Percentiles rank a stretch among this genome's conserved stretches.
phyloP scores from a whole-genome alignment of 2,888 invertebrate genomes.

The Drosophila niveifrons region DNA sequence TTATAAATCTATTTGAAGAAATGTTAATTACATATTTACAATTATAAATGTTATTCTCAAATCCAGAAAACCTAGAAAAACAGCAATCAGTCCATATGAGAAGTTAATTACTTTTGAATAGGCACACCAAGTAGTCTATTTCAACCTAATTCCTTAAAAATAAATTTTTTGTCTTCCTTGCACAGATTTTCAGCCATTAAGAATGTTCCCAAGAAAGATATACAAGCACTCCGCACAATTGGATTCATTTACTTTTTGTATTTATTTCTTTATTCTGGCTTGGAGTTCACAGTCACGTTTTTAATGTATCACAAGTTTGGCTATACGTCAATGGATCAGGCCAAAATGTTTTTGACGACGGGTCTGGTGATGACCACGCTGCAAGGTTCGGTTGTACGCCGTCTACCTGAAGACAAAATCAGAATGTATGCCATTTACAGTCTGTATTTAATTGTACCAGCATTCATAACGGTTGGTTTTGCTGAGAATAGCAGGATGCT shows the following conservation, averaged over 20 bases:
- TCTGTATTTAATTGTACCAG: slow-evolving; percentile 93
- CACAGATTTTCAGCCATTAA: slow-evolving; percentile 89
- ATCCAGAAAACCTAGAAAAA: too few relatives aligned
- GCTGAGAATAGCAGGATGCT: slow-evolving; percentile 88
- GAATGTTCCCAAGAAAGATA: slow-evolving; percentile 88
- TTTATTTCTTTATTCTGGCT: slow-evolving; percentile 96
- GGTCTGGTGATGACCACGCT: slow-evolving; percentile 95
- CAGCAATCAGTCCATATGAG: too few relatives aligned
- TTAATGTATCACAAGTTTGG: slow-evolving; percentile 96
- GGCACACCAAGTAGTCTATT: too few relatives aligned
- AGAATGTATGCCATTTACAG: slow-evolving; percentile 91
- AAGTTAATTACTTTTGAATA: too few relatives aligned
- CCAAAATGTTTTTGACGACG: slow-evolving; percentile 98
- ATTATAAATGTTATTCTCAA: too few relatives aligned
- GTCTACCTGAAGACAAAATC: slow-evolving; percentile 90
- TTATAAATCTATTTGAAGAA: too few relatives aligned
- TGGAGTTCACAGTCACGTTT: slow-evolving; percentile 99
- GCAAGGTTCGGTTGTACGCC: slow-evolving; percentile 95
- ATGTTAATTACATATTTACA: too few relatives aligned
- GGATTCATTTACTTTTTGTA: slow-evolving; percentile 95
- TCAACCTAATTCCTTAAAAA: background rate
- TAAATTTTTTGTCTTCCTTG: background rate
- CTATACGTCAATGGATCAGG: slow-evolving; percentile 98
- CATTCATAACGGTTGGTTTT: slow-evolving; percentile 93
- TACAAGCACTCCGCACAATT: slow-evolving; percentile 88